Evolutionary conservation across 2,113 vertebrate species (phyloP), one percentile per base, ranked within the genome.

Genomic region (Bolborhynchus lineola): DNA sequence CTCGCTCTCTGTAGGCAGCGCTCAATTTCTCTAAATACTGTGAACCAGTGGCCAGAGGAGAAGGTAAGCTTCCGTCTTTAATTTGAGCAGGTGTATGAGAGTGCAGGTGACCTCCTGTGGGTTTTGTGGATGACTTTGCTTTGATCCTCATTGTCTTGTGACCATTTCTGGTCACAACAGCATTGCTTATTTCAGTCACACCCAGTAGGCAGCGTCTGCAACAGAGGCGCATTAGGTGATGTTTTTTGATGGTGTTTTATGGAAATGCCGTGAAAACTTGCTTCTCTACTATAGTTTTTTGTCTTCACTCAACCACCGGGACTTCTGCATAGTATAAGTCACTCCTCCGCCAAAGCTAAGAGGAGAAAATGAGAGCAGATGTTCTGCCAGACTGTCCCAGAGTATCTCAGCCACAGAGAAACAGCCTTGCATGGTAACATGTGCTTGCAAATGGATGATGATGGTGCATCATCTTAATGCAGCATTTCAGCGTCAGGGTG

Each of bases 11-110:
- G 68, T 78, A 99, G 99, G 99, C 99, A 86, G 98, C 95, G 1
- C 98, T 99, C 72, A 99, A 99, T 98, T 99, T 99, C 91, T 97
- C 98, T 28, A 99, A 99, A 97, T 99, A 99, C 95, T 99, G 99
- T 92, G 99, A 99, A 91, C 99, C 99, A 3, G 92, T 99, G 93
- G 97, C 98, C 69, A 99, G 98, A 97, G 99, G 98, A 97, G 99
- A 99, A 98, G 99, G 99, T 99, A 98, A 98, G 90, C 88, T n/a
- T 79, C 25, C 82, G 79, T 47, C 29, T 75, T 90, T 79, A 42
- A 33, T 75, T 75, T 88, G 68, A 57, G 70, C 1, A 8, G 14
- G 3, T 91, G 11, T 37, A 5, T 49, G 59, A 77, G n/a, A 19
- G 52, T 15, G 23, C 31, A 46, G 31, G 8, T 71, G 20, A 24